Base-by-base conservation (phyloP, 2,888 invertebrate genomes). In the Acheta domesticus region DNA sequence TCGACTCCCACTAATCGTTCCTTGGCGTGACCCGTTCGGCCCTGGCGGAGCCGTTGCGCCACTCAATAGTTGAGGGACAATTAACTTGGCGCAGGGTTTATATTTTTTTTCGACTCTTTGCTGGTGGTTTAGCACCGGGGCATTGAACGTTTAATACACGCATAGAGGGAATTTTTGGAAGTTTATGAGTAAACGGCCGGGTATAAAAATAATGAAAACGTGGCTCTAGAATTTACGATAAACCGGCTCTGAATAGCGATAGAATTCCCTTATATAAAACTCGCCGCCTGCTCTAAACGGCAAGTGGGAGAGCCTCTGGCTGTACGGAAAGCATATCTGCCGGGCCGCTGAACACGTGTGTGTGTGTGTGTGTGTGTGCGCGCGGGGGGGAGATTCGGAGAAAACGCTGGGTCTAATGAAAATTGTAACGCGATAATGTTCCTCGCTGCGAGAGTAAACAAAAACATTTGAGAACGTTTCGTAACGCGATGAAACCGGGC, bases 61-160 rank as follows among this genome's bases (percentile, higher is more conserved):
- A 62, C 62, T 62, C 62, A n/a, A 62, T 62, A 62, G 62, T 62
- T 62, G 62, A 62, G n/a, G 62, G 62, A 62, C 62, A 62, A 62
- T 62, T 62, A 62, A 62, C 16, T 19, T 19, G 62, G n/a, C n/a
- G 62, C 62, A 14, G 62, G 16, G 62, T n/a, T n/a, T 62, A 36
- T 36, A 14, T 14, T 62, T 62, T 62, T n/a, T 62, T n/a, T 62
- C 62, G n/a, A 62, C 62, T 2, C 62, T 36, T 14, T 62, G 62
- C 62, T 4, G 14, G 14, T n/a, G 16, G 3, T 2, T 62, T 62
- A 62, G 16, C 14, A n/a, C 62, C 62, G 11, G 14, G 3, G 62
- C n/a, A 62, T 14, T 62, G 62, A 62, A 62, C 62, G n/a, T 62
- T 62, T 5, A 62, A 62, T 62, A n/a, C 14, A 62, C 14, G 62